These are phyloP conservation scores for Callaeas wilsoni DNA, from an alignment of 2,113 vertebrate genomes.

Conservation along the genomic window DNA sequence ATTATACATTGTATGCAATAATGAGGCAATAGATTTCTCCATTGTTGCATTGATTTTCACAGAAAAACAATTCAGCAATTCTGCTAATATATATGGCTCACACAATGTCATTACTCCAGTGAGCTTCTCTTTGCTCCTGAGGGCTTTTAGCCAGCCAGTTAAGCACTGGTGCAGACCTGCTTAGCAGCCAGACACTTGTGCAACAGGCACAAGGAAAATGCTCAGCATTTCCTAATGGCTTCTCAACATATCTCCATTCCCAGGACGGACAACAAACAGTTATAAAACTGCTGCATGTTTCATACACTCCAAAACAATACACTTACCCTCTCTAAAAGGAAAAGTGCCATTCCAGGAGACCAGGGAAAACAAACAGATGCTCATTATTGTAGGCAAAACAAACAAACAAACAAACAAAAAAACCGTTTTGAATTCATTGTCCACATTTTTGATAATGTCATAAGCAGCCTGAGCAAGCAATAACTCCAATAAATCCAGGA, in stretches of 20 bases:
- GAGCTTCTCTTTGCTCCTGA: neutral
- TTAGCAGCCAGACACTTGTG: neutral
- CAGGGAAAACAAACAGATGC: neutral
- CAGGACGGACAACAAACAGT: neutral
- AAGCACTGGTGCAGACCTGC: neutral
- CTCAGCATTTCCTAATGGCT: neutral
- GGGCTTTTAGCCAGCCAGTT: neutral
- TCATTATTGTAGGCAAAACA: neutral
- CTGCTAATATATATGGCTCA: fast-evolving
- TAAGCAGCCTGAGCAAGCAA: neutral
- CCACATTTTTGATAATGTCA: neutral
- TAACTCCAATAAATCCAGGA: neutral
- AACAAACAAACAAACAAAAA: too few species aligned
- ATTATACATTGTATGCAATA: neutral
- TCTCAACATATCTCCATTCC: neutral
- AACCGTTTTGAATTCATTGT: neutral
- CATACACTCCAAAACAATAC: neutral
- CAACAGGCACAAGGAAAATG: neutral
- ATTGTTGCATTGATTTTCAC: neutral
- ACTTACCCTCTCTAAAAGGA: neutral
- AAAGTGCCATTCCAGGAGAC: neutral
- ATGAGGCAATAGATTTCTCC: neutral
- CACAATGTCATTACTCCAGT: neutral
- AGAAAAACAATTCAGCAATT: neutral
- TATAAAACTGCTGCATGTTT: neutral